phyloP scores from a whole-genome alignment of 2,888 invertebrate genomes.

The Platycheirus albimanus region DNA sequence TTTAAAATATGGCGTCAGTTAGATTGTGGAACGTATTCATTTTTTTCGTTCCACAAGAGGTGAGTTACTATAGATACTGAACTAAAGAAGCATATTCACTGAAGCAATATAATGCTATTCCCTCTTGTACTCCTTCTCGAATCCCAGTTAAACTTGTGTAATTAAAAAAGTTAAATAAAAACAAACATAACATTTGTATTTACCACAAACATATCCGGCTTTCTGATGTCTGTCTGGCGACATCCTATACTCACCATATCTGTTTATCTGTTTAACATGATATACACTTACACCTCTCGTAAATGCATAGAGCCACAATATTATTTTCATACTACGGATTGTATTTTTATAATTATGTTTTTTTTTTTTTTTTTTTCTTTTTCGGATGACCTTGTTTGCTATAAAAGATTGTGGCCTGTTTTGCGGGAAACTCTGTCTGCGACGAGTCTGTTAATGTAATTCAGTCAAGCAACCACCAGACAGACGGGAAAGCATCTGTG shows the following conservation, averaged over 20 bases:
- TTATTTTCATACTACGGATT: background rate
- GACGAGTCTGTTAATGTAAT: conserved; percentile 41
- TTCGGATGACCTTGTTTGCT: conserved; percentile 47
- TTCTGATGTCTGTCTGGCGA: conserved; percentile 13
- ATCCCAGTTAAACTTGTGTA: too few relatives aligned
- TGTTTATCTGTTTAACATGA: background rate
- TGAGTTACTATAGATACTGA: too few relatives aligned
- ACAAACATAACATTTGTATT: background rate
- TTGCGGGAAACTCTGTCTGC: conserved; percentile 46
- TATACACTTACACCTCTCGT: background rate
- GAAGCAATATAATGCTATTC: too few relatives aligned
- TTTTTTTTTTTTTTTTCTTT: too few relatives aligned
- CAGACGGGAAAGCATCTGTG: conserved; percentile 29
- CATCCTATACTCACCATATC: background rate
- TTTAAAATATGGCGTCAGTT: too few relatives aligned
- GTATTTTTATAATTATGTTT: background rate
- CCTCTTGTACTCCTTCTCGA: too few relatives aligned
- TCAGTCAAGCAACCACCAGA: conserved; percentile 45
- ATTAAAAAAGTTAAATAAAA: too few relatives aligned
- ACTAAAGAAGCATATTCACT: too few relatives aligned
- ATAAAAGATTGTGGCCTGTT: background rate
- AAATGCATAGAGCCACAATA: background rate
- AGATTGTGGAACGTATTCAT: too few relatives aligned
- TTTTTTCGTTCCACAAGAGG: too few relatives aligned
- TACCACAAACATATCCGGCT: conserved; percentile 28